These are phyloP conservation scores for Hirundichthys speculiger DNA, from an alignment of 2,113 vertebrate species.

Conservation along the genomic window DNA sequence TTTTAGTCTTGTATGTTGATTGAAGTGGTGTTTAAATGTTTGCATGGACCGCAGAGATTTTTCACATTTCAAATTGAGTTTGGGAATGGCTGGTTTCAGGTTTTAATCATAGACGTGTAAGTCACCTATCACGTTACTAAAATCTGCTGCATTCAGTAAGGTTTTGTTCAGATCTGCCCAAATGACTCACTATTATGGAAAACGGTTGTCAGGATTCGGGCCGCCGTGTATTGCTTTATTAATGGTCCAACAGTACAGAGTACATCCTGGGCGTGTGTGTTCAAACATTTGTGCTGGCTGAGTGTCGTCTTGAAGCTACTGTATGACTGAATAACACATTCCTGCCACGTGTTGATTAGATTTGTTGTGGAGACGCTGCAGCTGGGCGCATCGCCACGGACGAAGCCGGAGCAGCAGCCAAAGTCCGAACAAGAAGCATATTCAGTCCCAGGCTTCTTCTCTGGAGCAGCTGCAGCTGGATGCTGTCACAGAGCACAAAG, in stretches of 20 bases:
- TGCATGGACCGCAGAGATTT: too few species aligned
- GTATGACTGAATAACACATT: neutral
- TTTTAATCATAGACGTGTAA: too few species aligned
- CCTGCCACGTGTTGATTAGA: neutral
- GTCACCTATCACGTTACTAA: too few species aligned
- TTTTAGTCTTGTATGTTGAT: too few species aligned
- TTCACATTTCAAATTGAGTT: too few species aligned
- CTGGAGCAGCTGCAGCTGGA: slow-evolving; percentile 5
- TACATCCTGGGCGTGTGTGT: neutral
- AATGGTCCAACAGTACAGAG: neutral
- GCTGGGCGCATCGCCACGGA: neutral
- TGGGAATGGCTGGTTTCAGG: too few species aligned
- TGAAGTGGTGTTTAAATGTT: too few species aligned
- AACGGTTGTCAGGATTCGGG: neutral
- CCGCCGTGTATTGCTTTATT: neutral
- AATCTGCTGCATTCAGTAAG: too few species aligned
- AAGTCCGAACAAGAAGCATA: neutral
- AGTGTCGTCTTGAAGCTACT: neutral
- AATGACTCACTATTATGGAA: too few species aligned
- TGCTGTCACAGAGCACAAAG: neutral
- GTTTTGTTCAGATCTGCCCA: too few species aligned
- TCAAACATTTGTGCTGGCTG: neutral
- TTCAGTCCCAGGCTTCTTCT: neutral
- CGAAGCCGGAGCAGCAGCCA: neutral
- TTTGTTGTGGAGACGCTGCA: neutral